Evolutionary conservation across 2,113 vertebrate genomes (phyloP).

Genomic region (Indicator indicator): DNA sequence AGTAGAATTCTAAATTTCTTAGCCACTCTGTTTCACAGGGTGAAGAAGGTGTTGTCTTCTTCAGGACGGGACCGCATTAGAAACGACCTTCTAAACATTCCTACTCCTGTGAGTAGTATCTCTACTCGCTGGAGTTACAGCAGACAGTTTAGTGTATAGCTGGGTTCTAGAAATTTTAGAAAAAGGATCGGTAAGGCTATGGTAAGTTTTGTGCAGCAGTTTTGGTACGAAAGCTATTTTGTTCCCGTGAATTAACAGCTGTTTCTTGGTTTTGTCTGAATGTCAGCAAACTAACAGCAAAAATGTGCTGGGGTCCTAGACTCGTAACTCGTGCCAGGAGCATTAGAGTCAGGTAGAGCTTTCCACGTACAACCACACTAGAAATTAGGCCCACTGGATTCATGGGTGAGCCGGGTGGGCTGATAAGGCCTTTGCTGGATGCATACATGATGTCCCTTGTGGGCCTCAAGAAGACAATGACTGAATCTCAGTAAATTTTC

Average conservation of each 20-base stretch:
- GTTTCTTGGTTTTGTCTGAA: not conserved
- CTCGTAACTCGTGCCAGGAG: too few relatives aligned
- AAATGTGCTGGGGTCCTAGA: not conserved
- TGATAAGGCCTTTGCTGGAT: not conserved
- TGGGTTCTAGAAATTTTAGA: not conserved
- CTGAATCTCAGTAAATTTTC: not conserved
- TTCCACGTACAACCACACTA: not conserved
- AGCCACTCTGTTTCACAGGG: not conserved
- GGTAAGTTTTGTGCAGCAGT: not conserved
- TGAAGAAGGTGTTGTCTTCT: not conserved
- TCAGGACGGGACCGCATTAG: not conserved
- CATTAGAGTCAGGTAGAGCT: too few relatives aligned
- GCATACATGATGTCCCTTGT: accelerated
- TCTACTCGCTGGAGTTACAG: not conserved
- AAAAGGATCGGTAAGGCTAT: not conserved
- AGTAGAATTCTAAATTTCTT: constrained; percentile 25
- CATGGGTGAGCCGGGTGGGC: accelerated
- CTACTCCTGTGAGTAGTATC: not conserved
- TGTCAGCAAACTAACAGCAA: not conserved
- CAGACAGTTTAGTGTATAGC: not conserved
- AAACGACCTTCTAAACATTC: not conserved
- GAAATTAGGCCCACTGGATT: not conserved
- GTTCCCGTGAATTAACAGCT: not conserved
- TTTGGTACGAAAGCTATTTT: not conserved
- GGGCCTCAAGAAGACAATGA: not conserved